Evolutionary conservation across 1,140 invertebrate genomes (phyloP).

Genomic region (Panagrolaimus sp.): DNA sequence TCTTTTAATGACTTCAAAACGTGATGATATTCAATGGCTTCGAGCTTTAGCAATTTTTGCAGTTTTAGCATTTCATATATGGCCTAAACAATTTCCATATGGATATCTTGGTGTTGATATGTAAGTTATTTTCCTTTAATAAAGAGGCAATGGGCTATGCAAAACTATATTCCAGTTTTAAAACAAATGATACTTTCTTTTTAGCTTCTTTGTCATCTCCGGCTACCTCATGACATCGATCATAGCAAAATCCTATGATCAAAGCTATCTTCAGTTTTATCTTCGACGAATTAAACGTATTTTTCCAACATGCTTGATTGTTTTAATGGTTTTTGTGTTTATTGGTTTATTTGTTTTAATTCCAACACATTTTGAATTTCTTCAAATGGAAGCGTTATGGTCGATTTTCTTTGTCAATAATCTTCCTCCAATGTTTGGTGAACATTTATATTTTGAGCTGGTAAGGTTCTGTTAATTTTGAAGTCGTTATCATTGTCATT

Average conservation of each 20-base stretch:
- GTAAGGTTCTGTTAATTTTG: too few relatives aligned
- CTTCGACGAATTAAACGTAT: neutral
- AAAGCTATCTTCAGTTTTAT: neutral
- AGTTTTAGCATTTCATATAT: neutral
- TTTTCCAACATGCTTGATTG: neutral
- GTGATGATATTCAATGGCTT: neutral
- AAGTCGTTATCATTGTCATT: too few relatives aligned
- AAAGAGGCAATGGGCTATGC: too few relatives aligned
- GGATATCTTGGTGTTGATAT: neutral
- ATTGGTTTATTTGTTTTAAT: neutral
- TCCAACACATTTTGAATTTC: neutral
- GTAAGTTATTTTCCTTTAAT: constrained; percentile 5
- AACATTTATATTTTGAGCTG: too few relatives aligned
- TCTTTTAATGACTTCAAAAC: too few relatives aligned
- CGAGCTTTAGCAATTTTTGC: neutral
- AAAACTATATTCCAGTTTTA: too few relatives aligned
- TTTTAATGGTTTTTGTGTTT: neutral
- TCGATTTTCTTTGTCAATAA: neutral
- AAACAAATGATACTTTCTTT: too few relatives aligned
- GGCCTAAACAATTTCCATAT: neutral
- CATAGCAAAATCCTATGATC: neutral
- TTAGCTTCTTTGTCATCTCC: constrained; percentile 3
- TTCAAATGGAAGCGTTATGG: neutral
- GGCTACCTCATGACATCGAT: neutral
- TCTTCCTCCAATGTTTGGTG: neutral